These are phyloP conservation scores for Sceloporus tristichus DNA, from an alignment of 2,113 vertebrate genomes.

Conservation along the genomic window DNA sequence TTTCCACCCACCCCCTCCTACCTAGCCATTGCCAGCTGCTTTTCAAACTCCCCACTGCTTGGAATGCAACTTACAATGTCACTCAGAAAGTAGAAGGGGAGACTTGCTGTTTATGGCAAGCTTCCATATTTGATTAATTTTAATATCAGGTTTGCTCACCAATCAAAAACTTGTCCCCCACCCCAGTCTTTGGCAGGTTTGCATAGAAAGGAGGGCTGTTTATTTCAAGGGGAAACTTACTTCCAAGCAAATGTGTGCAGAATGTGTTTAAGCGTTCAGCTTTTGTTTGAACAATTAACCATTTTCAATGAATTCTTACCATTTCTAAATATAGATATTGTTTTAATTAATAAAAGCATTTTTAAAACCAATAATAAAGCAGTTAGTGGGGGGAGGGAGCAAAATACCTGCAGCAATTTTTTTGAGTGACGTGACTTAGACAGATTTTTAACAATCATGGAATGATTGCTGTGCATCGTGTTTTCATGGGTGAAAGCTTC, in stretches of 20 bases:
- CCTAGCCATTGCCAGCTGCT: not conserved
- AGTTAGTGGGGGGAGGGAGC: not conserved
- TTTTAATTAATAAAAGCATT: conserved; percentile 3
- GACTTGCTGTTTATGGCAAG: not conserved
- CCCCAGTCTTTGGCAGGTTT: not conserved
- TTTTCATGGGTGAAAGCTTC: conserved; percentile 2
- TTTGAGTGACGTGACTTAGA: not conserved
- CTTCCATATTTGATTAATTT: not conserved
- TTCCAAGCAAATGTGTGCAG: not conserved
- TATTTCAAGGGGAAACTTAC: not conserved
- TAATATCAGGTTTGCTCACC: not conserved
- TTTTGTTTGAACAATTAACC: conserved; percentile 3
- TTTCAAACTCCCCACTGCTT: not conserved
- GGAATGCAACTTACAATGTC: not conserved
- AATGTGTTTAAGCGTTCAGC: not conserved
- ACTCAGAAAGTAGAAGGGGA: not conserved
- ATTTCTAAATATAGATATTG: conserved; percentile 3
- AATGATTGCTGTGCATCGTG: not conserved
- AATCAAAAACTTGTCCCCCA: not conserved
- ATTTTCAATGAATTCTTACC: conserved; percentile 6
- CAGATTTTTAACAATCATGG: conserved; percentile 4
- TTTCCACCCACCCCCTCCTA: not conserved
- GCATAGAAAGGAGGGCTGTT: not conserved
- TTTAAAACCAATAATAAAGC: not conserved
- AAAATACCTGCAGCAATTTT: not conserved